These are phyloP conservation scores for Cavia porcellus DNA, from an alignment of 2,113 vertebrate genomes.

Conservation along the genomic window DNA sequence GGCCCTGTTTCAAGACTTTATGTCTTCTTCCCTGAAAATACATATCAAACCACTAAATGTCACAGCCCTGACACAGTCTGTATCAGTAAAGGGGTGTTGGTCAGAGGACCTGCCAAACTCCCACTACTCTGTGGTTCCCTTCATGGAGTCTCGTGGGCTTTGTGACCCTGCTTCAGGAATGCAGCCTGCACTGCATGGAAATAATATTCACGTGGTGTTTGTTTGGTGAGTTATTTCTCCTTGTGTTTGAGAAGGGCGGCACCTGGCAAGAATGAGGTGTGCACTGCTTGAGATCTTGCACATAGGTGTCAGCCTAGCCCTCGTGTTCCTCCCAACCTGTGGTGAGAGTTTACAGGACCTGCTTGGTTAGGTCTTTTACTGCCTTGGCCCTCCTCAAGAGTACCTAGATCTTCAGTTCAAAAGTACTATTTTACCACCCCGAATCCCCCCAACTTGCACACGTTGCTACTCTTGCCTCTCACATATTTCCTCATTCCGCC, in stretches of 20 bases:
- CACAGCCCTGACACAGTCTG: not conserved
- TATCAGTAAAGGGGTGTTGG: not conserved
- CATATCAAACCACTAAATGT: not conserved
- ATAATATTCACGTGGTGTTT: not conserved
- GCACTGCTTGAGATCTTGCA: not conserved
- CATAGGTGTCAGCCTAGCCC: too few species aligned
- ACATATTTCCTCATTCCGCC: not conserved
- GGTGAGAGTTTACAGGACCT: not conserved
- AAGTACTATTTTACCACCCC: not conserved
- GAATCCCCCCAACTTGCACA: not conserved
- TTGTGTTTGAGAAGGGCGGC: not conserved
- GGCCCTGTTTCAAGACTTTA: not conserved
- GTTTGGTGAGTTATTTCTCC: not conserved
- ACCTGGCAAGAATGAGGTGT: not conserved
- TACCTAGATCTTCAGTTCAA: not conserved
- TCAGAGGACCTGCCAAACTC: fast-evolving
- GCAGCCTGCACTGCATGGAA: not conserved
- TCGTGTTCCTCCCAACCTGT: not conserved
- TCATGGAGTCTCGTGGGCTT: not conserved
- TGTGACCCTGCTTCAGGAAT: not conserved
- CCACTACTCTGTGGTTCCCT: not conserved
- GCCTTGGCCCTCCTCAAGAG: not conserved
- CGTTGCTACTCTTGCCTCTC: not conserved
- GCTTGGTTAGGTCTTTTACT: not conserved
- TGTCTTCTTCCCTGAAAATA: not conserved